Evolutionary conservation across 2,888 invertebrate genomes (phyloP).

Genomic region (Dicycla oo): DNA sequence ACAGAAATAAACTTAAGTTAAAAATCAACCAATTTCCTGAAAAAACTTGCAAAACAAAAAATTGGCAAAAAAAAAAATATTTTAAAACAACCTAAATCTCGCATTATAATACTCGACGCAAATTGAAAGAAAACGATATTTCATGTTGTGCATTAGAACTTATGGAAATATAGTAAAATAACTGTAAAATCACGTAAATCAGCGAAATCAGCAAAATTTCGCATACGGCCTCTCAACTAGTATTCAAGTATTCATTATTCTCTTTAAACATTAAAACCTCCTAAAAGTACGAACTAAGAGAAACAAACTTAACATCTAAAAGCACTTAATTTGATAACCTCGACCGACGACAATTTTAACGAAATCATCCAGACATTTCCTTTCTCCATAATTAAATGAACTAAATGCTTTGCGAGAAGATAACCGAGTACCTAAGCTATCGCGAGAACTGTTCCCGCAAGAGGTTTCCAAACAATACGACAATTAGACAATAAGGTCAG

Average conservation of each 20-base stretch:
- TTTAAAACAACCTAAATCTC: no score
- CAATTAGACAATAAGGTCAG: conserved; percentile 85
- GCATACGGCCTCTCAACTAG: background rate
- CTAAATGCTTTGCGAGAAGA: conserved; percentile 61
- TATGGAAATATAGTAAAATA: no score
- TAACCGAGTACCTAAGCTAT: conserved; percentile 43
- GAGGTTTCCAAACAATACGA: conserved; percentile 81
- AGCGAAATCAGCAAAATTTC: no score
- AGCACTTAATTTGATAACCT: conserved; percentile 44
- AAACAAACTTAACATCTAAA: conserved; percentile 26
- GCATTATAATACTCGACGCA: no score
- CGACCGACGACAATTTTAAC: conserved; percentile 29
- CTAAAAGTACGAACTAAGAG: background rate
- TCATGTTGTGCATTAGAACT: no score
- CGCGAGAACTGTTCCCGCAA: conserved; percentile 58
- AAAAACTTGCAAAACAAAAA: no score
- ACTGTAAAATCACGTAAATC: no score
- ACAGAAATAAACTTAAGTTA: no score
- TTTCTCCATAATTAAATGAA: conserved; percentile 56
- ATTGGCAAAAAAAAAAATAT: no score
- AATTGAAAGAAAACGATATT: no score
- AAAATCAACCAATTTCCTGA: no score
- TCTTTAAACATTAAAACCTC: conserved; percentile 18
- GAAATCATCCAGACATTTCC: conserved; percentile 36
- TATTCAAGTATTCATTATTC: conserved; percentile 13